A percentile compares a stretch with the other conserved stretches of the same genome.
These are phyloP conservation scores for Platycheirus albimanus DNA, from an alignment of 2,888 invertebrate genomes.

Conservation along the genomic window DNA sequence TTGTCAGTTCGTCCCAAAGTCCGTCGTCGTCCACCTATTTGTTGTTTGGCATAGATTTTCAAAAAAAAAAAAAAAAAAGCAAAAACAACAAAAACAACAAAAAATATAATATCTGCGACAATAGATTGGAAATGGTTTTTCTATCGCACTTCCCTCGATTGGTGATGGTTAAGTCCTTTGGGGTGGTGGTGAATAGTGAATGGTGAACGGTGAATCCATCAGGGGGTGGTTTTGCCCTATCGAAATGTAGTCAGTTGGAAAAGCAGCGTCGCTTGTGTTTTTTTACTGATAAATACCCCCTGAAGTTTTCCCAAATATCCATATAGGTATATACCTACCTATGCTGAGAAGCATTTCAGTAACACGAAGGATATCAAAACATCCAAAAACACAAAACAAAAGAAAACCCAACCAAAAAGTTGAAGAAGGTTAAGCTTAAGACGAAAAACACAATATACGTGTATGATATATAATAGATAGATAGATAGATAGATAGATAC, in stretches of 20 bases:
- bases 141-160: neutral
- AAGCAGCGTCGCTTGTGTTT: conserved; percentile 48
- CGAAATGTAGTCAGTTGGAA: conserved; percentile 65
- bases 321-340: neutral
- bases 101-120: conserved; percentile 43
- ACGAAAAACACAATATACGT: conserved; percentile 60
- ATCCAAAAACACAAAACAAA: conserved; percentile 62
- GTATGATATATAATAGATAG: conserved; percentile 21
- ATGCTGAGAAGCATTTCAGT: conserved; percentile 8
- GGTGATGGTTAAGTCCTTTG: conserved; percentile 3
- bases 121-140: conserved; percentile 55
- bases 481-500: too few relatives aligned
- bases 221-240: conserved; percentile 36
- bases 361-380: conserved; percentile 67
- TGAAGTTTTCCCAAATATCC: neutral
- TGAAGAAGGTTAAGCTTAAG: conserved; percentile 73
- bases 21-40: conserved; percentile 37
- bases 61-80: conserved; percentile 25
- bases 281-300: conserved; percentile 43
- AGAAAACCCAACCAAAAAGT: conserved; percentile 64
- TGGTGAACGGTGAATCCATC: too few relatives aligned
- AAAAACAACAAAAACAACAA: neutral
- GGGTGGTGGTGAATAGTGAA: too few relatives aligned
- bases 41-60: conserved; percentile 59
- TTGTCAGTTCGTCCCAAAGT: conserved; percentile 35